Base-by-base conservation (phyloP, 2,888 invertebrate species). In the Boloria selene region DNA sequence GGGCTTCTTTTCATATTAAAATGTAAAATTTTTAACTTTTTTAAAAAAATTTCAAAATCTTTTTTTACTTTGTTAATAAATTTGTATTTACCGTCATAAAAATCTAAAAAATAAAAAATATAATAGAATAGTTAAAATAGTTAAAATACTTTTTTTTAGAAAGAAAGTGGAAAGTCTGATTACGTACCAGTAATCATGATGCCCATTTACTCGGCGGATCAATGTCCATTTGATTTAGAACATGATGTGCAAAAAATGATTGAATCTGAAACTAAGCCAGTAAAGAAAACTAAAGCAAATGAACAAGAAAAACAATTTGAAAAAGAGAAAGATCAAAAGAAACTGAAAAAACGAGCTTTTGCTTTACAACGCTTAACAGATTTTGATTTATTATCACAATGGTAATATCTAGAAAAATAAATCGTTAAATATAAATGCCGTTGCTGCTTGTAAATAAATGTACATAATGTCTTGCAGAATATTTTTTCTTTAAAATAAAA, bases 151-250 rank as follows among this genome's bases (percentile, higher is more conserved):
- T 4, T 52, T 26, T 70, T 71, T 75, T 73, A 85, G 84, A 80
- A 75, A 61, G 73, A 74, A 2, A 78, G 78, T 14, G 74, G 74
- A 0, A 77, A 79, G 49, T 80, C 85, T 0, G 83, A 84, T 22
- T 90, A 85, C 56, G 83, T 90, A 2, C 90, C 90, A 2, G 82
- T 91, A 0, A 86, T 91, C 47, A 86, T 91, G 87, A 89, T 91
- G 89, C 90, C 90, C 0, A 82, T 91, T 61, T 83, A 82, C 61
- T 72, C 88, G 3, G 83, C 88, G 3, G 85, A 88, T 49, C 73
- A 87, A 58, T 90, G 90, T 51, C 89, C 90, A 2, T 88, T 90
- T 63, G 88, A 90, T 70, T 82, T 90, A 77, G 80, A 88, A 5
- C 85, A 85, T 72, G 87, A 87, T 76, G 69, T 82, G 4, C 74